Conservation (phyloP, 1,140 invertebrate species). For the Zelostemma sp. region DNA sequence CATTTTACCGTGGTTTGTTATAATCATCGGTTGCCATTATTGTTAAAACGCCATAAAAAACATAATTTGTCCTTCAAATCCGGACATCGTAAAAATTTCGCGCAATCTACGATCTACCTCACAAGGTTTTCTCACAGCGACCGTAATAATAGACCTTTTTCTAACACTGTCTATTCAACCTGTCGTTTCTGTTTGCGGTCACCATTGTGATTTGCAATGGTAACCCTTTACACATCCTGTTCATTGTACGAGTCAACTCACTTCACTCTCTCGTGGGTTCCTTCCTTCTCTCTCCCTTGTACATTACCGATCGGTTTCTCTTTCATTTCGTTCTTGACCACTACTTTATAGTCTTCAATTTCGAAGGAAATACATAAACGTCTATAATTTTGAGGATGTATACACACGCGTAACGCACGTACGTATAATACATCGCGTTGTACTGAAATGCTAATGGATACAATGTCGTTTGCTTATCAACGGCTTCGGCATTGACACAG, state of each 20-base stretch:
- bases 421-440: constrained; percentile 20
- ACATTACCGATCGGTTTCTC: not conserved
- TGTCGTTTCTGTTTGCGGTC: constrained; percentile 57
- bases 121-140: constrained; percentile 49
- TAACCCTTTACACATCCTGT: constrained; percentile 61
- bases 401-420: constrained; percentile 5
- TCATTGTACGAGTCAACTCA: constrained; percentile 50
- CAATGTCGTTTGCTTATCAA: constrained; percentile 26
- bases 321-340: constrained; percentile 17
- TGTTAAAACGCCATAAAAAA: constrained; percentile 12
- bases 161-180: constrained; percentile 58
- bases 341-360: constrained; percentile 10
- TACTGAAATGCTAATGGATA: constrained; percentile 30
- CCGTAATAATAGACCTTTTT: constrained; percentile 55
- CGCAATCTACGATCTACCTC: not conserved
- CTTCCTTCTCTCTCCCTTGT: constrained; percentile 17
- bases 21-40: not conserved
- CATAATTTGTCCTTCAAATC: constrained; percentile 21
- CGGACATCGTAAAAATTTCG: constrained; percentile 14
- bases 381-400: constrained; percentile 43
- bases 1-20: not conserved
- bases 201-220: constrained; percentile 63
- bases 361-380: constrained; percentile 49
- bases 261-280: constrained; percentile 9
- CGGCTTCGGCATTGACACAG: constrained; percentile 25